Evolutionary conservation across 2,797 vertebrate species (phyloP), one percentile per base, ranked within the genome.

Genomic region (Pagetopsis macropterus): DNA sequence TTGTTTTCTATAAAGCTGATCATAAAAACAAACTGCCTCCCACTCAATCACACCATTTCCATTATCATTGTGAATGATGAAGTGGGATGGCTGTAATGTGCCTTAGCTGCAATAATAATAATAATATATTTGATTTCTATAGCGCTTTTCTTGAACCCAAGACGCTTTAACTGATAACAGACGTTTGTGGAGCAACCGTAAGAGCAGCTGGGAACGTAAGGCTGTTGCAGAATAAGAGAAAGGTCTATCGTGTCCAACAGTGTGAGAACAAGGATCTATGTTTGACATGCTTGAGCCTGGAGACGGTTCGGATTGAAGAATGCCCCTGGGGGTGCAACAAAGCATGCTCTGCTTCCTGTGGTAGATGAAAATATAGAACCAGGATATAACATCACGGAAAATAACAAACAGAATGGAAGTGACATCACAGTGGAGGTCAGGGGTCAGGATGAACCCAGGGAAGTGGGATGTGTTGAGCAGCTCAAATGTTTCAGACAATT

Each of bases 341-440:
- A 87, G 74, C 81, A 76, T 0, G 8, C 62, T 44, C 70, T 59
- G 61, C 79, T 91, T 93, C 90, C 91, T 91, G 92, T 86, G 86
- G 83, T 87, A 86, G 85, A 85, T 84, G 74, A 43, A 90, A 88
- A 87, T 84, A 86, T 86, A 86, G 88, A 85, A 92, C 89, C 90
- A 89, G 89, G 89, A 91, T 84, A 78, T 78, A 67, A 79, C 87
- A 82, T 91, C 88, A 91, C 52, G 87, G 90, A 92, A 92, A 92
- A 89, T 82, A 84, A 83, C 76, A 84, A 89, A 87, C 72, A 79
- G 69, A 81, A 41, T 62, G 79, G 84, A 86, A 74, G 72, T 84
- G 72, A 65, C 87, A 67, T 88, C 81, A 81, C 70, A 61, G 66
- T 5, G 13, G n/a, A 61, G 85, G 89, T 84, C 83, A 87, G 49